Evolutionary conservation across 2,113 vertebrate genomes (phyloP), one percentile per base, ranked within the genome.

Genomic region (Maccullochella peelii): DNA sequence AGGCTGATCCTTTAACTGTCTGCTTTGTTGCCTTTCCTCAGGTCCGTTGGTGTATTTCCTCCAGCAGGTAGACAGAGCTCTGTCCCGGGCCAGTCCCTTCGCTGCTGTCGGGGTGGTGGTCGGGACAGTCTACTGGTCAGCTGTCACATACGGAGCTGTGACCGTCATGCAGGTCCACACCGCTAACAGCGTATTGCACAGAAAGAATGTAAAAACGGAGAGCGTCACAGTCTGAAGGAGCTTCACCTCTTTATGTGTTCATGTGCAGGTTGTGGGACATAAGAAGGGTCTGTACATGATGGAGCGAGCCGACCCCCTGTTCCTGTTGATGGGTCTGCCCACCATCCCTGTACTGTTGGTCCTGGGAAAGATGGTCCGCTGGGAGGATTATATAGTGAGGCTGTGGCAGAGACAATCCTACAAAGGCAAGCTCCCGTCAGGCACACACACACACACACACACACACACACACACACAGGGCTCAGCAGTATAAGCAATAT

Each of bases 111-210:
- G 95, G 10, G 94, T 96, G 15, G 90, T 96, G 47, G 89, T 95
- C 11, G 95, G 96, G 7, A 94, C 95, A 0, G 91, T 93, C 0
- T 96, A 96, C 89, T 96, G 96, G 96, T 96, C 95, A 0, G 95
- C 95, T 0, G 94, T 96, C 70, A 96, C 95, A 0, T 96, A 96
- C 7, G 96, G 96, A 33, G 95, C 95, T 0, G 95, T 96, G 88
- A 96, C 96, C 0, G 96, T 96, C 76, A 95, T 96, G 95, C 96
- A 96, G 96, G 96, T 96, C 9, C 7, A 1, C 16, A 16, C n/a
- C 52, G 8, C 0, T 27, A 0, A 58, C 14, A 9, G 3, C 21
- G 6, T 16, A 40, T 2, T 15, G 0, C 52, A 9, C 25, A 12
- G 6, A 36, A 0, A 12, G 12, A 27, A 0, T 0, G 20, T 42